Base-by-base conservation (phyloP, 2,888 invertebrate species). In the Chesias legatella region DNA sequence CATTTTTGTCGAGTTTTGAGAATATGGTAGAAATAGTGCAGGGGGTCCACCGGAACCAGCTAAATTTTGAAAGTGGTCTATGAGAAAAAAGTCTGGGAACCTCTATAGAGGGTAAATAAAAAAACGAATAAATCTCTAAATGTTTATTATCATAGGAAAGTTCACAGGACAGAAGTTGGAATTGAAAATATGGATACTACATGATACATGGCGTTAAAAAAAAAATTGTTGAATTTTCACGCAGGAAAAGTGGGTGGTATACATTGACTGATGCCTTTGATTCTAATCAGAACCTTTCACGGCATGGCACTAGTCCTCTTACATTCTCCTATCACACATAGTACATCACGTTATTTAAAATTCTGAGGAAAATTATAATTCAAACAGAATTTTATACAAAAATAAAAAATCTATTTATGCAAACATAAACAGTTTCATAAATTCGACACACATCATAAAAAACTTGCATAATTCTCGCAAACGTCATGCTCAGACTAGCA, bases 291-390 rank as follows among this genome's bases (percentile, higher is more conserved):
- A 86, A 86, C 85, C 85, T 85, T 86, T 86, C 88, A 86, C 67
- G 85, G 84, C 88, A 86, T 88, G 88, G 86, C 88, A 88, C 86
- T 79, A 83, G 86, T 85, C 86, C 80, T 82, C 75, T 84, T 77
- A 83, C 74, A 86, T 77, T 78, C 84, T 79, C 83, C 88, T 88
- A 83, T 81, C 88, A 88, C 80, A 82, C 65, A 72, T 17, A 77
- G 75, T 74, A 79, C 63, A 66, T 53, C 57, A 63, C 54, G 56
- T 53, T 59, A 60, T 63, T 61, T 60, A 69, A 59, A 64, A 60
- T 65, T 63, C 55, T 53, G 56, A 59, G 58, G 63, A 62, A 65
- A 66, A 59, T 53, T 53, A 60, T 42, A 62, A 56, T 60, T 54
- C 60, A 59, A 60, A 62, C 46, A 60, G 57, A 49, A 56, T 54